Percentiles rank a stretch among this genome's conserved stretches.
phyloP scores from a whole-genome alignment of 2,888 invertebrate genomes.

The Stratiomys singularior region DNA sequence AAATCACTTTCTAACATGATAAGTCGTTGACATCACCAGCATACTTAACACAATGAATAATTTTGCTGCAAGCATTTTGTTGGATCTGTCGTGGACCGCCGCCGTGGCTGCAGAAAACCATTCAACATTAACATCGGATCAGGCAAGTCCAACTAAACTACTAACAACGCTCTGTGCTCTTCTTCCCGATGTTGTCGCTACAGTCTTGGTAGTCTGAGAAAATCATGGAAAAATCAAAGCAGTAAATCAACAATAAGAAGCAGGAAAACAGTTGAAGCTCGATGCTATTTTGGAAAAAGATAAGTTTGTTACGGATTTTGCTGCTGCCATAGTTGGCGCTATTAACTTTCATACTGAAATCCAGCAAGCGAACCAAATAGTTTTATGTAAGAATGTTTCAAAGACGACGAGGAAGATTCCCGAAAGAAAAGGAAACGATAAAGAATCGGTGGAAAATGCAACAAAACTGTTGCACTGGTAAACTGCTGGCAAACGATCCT shows the following conservation, averaged over 20 bases:
- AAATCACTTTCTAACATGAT: constrained; percentile 45
- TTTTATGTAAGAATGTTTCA: constrained; percentile 9
- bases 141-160: too few relatives aligned
- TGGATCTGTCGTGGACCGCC: constrained; percentile 1
- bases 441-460: constrained; percentile 3
- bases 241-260: constrained; percentile 38
- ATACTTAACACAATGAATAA: constrained; percentile 42
- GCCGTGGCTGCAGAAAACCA: background rate
- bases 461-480: background rate
- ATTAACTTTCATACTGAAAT: background rate
- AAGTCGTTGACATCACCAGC: constrained; percentile 43
- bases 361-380: background rate
- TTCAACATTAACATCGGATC: too few relatives aligned
- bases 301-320: background rate
- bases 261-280: background rate
- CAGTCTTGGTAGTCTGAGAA: background rate
- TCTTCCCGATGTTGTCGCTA: background rate
- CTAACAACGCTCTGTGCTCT: background rate
- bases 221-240: constrained; percentile 20
- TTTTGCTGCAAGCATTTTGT: constrained; percentile 29
- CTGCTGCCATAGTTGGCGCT: background rate
- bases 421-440: constrained; percentile 16
- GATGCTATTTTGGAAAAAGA: background rate
- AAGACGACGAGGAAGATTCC: background rate
- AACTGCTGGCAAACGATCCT: background rate